A percentile compares a stretch with the other conserved stretches of the same genome.
Evolutionary conservation across 2,888 invertebrate genomes (phyloP).

Genomic region (Aleiodes testaceus): DNA sequence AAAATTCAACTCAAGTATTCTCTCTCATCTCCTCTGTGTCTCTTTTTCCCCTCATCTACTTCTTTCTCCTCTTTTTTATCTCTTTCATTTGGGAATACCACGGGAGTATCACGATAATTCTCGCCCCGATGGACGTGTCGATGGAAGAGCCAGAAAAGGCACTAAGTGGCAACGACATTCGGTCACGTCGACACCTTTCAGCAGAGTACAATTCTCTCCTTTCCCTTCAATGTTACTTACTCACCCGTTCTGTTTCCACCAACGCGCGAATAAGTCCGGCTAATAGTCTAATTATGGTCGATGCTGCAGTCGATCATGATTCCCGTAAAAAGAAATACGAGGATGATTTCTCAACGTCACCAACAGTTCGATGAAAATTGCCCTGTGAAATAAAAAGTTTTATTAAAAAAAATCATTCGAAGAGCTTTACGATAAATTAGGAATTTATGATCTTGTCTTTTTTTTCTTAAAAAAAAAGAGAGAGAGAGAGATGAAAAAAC

Average conservation of each 20-base stretch:
- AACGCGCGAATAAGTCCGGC: conserved; percentile 37
- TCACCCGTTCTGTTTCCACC: background rate
- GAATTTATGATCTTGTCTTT: conserved; percentile 2
- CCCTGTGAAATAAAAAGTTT: conserved; percentile 2
- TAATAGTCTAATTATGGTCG: conserved; percentile 58
- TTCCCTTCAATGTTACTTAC: background rate
- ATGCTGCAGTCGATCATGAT: conserved; percentile 40
- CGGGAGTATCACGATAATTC: conserved; percentile 53
- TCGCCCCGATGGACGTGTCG: conserved; percentile 53
- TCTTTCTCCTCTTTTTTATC: conserved; percentile 1
- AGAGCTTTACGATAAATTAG: conserved; percentile 2
- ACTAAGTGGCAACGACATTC: conserved; percentile 50
- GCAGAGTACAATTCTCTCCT: background rate
- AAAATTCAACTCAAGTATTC: conserved; percentile 18
- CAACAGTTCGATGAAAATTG: conserved; percentile 20
- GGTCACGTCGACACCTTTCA: conserved; percentile 49
- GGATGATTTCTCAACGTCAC: conserved; percentile 27
- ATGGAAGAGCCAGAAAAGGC: conserved; percentile 42
- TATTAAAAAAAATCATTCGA: background rate
- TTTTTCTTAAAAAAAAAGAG: background rate
- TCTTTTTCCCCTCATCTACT: background rate
- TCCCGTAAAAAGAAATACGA: conserved; percentile 37
- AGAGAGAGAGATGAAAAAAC: too few relatives aligned
- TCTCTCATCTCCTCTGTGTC: background rate
- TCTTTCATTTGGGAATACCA: conserved; percentile 41